These are phyloP conservation scores for Tubiluchus corallicola DNA, from an alignment of 2,888 invertebrate genomes.

Conservation along the genomic window DNA sequence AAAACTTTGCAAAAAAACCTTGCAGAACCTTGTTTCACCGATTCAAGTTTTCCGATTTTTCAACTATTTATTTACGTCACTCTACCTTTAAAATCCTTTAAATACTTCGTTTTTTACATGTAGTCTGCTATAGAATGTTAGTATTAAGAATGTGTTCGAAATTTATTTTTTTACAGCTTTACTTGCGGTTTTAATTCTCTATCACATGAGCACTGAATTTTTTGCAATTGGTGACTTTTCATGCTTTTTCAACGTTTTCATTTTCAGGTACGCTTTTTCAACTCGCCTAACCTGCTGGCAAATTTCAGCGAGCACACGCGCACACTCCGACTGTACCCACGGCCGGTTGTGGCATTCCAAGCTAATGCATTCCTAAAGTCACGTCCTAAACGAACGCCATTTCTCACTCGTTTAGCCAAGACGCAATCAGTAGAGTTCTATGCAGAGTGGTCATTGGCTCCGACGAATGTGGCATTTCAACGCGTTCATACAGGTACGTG, in stretches of 20 bases:
- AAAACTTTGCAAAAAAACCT: too few relatives aligned
- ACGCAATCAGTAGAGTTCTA: constrained; percentile 98
- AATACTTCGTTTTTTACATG: constrained; percentile 4
- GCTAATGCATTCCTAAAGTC: constrained; percentile 89
- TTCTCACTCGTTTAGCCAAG: constrained; percentile 73
- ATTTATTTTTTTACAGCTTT: neutral
- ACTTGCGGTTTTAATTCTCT: too few relatives aligned
- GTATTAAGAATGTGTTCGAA: neutral
- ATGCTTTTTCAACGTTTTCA: too few relatives aligned
- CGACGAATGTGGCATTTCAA: constrained; percentile 90
- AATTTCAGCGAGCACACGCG: constrained; percentile 97
- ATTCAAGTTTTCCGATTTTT: too few relatives aligned
- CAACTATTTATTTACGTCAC: too few relatives aligned
- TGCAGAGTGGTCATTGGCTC: constrained; percentile 94
- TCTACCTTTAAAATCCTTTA: too few relatives aligned
- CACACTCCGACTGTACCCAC: constrained; percentile 80
- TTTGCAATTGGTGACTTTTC: neutral
- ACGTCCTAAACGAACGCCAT: constrained; percentile 65
- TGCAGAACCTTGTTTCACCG: too few relatives aligned
- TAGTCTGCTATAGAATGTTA: constrained; percentile 5
- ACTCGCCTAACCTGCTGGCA: constrained; percentile 85
- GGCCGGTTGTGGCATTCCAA: constrained; percentile 97
- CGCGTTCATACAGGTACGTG: constrained; percentile 76
- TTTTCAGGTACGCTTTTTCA: constrained; percentile 75
- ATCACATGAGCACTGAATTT: neutral